A percentile compares a stretch with the other conserved stretches of the same genome.
phyloP scores from a whole-genome alignment of 2,797 vertebrate species.

The Echiichthys vipera region DNA sequence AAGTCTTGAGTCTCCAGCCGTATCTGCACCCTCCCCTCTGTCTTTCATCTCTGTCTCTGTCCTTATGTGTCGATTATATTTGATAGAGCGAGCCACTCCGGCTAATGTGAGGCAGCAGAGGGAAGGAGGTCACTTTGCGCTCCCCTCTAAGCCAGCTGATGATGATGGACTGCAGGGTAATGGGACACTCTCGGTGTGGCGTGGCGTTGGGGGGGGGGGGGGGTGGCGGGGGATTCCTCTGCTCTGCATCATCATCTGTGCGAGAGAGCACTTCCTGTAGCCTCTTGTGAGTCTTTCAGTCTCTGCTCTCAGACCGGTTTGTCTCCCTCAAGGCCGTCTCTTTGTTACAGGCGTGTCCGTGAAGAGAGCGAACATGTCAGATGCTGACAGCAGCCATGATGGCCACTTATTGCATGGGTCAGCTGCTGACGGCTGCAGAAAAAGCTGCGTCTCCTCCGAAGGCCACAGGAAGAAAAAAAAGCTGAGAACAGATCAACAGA shows the following conservation, averaged over 20 bases:
- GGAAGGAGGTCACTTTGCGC: slow-evolving; percentile 30
- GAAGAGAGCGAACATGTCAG: slow-evolving; percentile 43
- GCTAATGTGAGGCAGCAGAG: slow-evolving; percentile 19
- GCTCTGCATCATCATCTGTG: slow-evolving; percentile 44
- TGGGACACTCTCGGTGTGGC: slow-evolving; percentile 31
- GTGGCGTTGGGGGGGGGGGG: no score
- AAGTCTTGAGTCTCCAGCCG: background rate
- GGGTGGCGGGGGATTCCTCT: slow-evolving; percentile 54
- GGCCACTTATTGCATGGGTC: slow-evolving; percentile 42
- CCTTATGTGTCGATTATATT: slow-evolving; percentile 9
- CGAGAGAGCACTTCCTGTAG: slow-evolving; percentile 28
- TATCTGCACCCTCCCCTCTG: background rate
- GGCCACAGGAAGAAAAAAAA: slow-evolving; percentile 21
- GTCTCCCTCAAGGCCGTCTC: slow-evolving; percentile 7
- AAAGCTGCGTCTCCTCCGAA: slow-evolving; percentile 25
- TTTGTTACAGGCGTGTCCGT: slow-evolving; percentile 31
- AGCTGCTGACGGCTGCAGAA: slow-evolving; percentile 64
- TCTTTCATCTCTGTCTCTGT: background rate
- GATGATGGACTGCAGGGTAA: slow-evolving; percentile 65
- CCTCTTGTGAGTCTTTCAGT: background rate
- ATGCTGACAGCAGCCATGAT: slow-evolving; percentile 43
- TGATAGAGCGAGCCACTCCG: slow-evolving; percentile 24
- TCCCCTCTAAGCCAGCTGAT: slow-evolving; percentile 35
- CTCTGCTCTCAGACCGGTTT: slow-evolving; percentile 7
- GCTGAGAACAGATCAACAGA: slow-evolving; percentile 28